Conservation (phyloP, 2,888 invertebrate genomes). For the Diabrotica balteata region DNA sequence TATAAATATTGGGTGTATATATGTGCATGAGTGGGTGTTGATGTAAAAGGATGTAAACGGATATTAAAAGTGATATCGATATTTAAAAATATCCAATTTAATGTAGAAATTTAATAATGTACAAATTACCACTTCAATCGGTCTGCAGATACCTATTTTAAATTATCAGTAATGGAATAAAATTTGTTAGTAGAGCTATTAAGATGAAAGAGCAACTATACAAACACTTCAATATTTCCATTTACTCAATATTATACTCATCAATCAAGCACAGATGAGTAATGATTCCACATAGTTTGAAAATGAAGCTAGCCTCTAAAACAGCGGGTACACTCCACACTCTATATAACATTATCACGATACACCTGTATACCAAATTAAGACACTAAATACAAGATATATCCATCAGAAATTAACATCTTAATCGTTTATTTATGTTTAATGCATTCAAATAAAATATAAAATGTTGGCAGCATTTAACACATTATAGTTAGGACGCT, state of each 20-base stretch:
- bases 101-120: too few species aligned
- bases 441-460: slow-evolving; percentile 25
- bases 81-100: too few species aligned
- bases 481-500: neutral
- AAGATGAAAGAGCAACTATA: neutral
- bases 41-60: too few species aligned
- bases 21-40: too few species aligned
- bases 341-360: slow-evolving; percentile 21
- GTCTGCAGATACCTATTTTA: too few species aligned
- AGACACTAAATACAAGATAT: slow-evolving; percentile 25
- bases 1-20: too few species aligned
- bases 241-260: slow-evolving; percentile 20
- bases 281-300: slow-evolving; percentile 21
- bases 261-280: slow-evolving; percentile 21
- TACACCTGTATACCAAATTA: slow-evolving; percentile 27
- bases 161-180: too few species aligned
- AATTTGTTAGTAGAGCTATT: too few species aligned
- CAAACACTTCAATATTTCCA: slow-evolving; percentile 17
- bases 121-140: too few species aligned
- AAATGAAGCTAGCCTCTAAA: slow-evolving; percentile 21
- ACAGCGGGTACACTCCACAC: slow-evolving; percentile 21
- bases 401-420: slow-evolving; percentile 27
- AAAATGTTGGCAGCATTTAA: neutral
- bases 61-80: too few species aligned
- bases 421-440: slow-evolving; percentile 27